Evolutionary conservation across 2,113 vertebrate genomes (phyloP).

Genomic region (Orycteropus afer): DNA sequence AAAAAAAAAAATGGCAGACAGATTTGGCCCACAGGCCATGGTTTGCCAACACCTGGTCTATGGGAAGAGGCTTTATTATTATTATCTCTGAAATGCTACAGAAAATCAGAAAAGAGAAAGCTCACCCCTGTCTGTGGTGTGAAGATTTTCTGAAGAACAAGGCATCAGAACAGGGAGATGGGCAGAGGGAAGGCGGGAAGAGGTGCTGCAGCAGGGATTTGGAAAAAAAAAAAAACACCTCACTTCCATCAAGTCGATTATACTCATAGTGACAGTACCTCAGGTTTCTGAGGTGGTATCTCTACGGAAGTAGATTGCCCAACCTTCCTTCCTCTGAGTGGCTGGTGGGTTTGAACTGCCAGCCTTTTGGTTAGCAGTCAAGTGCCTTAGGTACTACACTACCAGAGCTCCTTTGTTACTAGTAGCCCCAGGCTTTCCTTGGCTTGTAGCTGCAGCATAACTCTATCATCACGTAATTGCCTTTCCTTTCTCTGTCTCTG

Average conservation of each 20-base stretch:
- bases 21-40: background rate
- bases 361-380: too few relatives aligned
- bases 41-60: background rate
- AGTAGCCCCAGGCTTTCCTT: background rate
- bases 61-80: background rate
- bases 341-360: too few relatives aligned
- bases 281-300: too few relatives aligned
- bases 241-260: too few relatives aligned
- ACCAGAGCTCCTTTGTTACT: too few relatives aligned
- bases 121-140: fast-evolving
- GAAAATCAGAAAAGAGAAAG: background rate
- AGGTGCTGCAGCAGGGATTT: background rate
- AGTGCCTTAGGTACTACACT: too few relatives aligned
- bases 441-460: background rate
- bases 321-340: too few relatives aligned
- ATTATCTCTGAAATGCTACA: background rate
- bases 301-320: too few relatives aligned
- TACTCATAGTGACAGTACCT: too few relatives aligned
- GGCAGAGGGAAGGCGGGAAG: background rate
- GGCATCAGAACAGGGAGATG: background rate
- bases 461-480: background rate
- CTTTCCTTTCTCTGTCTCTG: background rate
- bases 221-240: too few relatives aligned
- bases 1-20: background rate
- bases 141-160: background rate